phyloP scores from a whole-genome alignment of 1,140 invertebrate species.

The Drosophila punjabiensis region DNA sequence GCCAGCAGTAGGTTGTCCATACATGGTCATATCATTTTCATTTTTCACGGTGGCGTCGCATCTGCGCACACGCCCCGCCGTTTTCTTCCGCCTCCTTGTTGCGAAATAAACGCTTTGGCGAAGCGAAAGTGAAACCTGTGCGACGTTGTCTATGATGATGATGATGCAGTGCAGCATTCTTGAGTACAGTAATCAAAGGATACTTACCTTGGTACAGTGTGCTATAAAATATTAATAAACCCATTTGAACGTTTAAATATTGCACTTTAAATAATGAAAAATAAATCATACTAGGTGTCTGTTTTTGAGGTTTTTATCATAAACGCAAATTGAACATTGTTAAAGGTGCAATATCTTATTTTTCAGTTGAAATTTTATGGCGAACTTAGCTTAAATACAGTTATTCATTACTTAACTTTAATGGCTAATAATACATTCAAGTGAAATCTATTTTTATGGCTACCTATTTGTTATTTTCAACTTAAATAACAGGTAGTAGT shows the following conservation, averaged over 20 bases:
- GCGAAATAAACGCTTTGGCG: constrained; percentile 41
- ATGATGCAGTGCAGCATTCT: constrained; percentile 15
- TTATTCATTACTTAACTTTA: neutral
- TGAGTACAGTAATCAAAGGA: constrained; percentile 21
- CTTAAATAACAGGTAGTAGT: neutral
- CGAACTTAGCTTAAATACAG: neutral
- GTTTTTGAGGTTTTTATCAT: neutral
- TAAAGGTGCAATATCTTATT: neutral
- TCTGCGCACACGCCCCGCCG: constrained; percentile 12
- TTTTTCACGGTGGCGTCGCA: constrained; percentile 60
- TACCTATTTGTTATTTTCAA: neutral
- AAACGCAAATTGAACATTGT: neutral
- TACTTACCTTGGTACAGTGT: neutral
- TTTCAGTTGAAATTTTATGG: neutral
- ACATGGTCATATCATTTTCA: constrained; percentile 81
- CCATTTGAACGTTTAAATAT: neutral
- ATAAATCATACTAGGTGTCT: neutral
- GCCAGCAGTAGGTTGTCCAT: constrained; percentile 45
- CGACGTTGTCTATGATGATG: constrained; percentile 3
- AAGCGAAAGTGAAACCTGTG: constrained; percentile 51
- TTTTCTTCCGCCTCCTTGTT: constrained; percentile 9
- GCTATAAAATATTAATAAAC: neutral
- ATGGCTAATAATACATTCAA: neutral
- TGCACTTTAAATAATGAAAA: neutral
- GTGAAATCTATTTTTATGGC: neutral